These are phyloP conservation scores for Probaryconus sp. DNA, from an alignment of 1,140 invertebrate genomes.

Conservation along the genomic window DNA sequence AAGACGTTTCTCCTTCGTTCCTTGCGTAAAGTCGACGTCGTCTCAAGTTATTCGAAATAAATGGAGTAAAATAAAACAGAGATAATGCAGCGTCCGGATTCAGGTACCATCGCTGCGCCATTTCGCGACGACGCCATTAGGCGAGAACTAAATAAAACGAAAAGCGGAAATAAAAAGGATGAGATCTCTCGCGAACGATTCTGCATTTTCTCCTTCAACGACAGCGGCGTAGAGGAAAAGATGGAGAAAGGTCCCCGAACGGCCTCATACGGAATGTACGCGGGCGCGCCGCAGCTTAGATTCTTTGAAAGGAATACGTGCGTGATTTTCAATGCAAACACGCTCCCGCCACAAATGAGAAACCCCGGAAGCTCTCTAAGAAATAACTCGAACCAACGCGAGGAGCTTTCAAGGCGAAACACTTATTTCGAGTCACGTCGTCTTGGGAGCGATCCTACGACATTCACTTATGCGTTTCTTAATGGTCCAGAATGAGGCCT, in stretches of 20 bases:
- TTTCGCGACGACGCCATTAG: constrained; percentile 17
- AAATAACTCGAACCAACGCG: constrained; percentile 39
- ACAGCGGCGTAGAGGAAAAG: constrained; percentile 20
- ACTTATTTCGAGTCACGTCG: constrained; percentile 54
- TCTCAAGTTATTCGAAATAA: constrained; percentile 24
- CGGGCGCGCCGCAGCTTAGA: constrained; percentile 4
- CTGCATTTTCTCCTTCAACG: constrained; percentile 19
- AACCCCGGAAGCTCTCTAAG: constrained; percentile 28
- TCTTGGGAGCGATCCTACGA: constrained; percentile 29
- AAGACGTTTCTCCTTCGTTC: no score
- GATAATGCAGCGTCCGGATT: constrained; percentile 27
- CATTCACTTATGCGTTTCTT: constrained; percentile 53
- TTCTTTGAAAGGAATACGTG: constrained; percentile 35
- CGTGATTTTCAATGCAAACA: constrained; percentile 57
- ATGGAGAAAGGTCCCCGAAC: constrained; percentile 12
- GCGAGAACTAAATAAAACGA: constrained; percentile 41
- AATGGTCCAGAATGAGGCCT: constrained; percentile 35
- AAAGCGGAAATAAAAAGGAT: constrained; percentile 19
- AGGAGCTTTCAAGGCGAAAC: constrained; percentile 20
- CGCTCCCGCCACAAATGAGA: constrained; percentile 47
- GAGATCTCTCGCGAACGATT: constrained; percentile 5
- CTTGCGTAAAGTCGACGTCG: neutral
- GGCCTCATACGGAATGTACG: constrained; percentile 28
- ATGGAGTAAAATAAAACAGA: constrained; percentile 31
- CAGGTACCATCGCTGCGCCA: constrained; percentile 8